Base-by-base conservation (phyloP, 2,888 invertebrate species). In the Drosophila tripunctata region DNA sequence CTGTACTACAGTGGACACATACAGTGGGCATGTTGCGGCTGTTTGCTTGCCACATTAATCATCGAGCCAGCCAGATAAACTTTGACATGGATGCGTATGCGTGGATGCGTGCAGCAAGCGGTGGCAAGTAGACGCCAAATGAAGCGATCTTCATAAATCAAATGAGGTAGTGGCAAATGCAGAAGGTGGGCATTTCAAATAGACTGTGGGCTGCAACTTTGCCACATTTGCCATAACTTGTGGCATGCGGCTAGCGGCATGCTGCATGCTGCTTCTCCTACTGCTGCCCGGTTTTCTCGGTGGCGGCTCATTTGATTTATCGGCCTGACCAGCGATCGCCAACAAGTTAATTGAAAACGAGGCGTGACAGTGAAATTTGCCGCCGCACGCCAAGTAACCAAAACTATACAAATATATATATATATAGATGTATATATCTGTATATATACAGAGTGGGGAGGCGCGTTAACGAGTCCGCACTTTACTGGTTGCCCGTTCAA, bases 281-380 rank as follows among this genome's bases (percentile, higher is more conserved):
- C 73, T n/a, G n/a, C n/a, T n/a, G n/a, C n/a, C n/a, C n/a, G n/a
- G n/a, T n/a, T n/a, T n/a, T 17, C 35, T 62, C 30, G 35, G 31
- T 56, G 63, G 72, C 72, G 61, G 60, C 83, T 44, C 63, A 79
- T 72, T 86, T 80, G 80, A 80, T 80, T 80, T 80, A 80, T 86
- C 69, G 86, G 52, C 72, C 21, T 47, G 61, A 55, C 79, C 83
- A 70, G 51, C 70, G 63, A 51, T 67, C 81, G 85, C 87, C 85
- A 87, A 81, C 81, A 81, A 81, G 81, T 81, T 81, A 81, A 81
- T 81, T 81, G 81, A 81, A 81, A 81, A 81, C 82, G 78, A 80
- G 86, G 80, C 78, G 87, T 81, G 85, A 87, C 85, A 81, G 87
- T 81, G 85, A 81, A 87, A 81, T 87, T 81, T 84, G 87, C 87